Conservation (phyloP, 2,113 vertebrate species). For the Guaruba guarouba region DNA sequence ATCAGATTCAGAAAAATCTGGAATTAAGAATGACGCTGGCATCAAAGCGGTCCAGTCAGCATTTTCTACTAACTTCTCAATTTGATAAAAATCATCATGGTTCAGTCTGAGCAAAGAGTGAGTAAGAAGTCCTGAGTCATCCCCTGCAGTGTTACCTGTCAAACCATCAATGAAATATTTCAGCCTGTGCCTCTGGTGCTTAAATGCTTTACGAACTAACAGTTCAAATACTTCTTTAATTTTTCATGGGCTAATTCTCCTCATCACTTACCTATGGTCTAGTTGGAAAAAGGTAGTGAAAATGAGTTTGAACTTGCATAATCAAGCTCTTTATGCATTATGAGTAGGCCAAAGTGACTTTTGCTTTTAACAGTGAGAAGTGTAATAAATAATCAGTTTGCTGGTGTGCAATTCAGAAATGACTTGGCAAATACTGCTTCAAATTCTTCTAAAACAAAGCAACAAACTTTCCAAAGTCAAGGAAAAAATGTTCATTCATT, state of each 20-base stretch:
- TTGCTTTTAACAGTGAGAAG: not conserved
- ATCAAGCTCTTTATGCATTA: not conserved
- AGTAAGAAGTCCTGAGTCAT: constrained; percentile 30
- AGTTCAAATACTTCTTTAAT: not conserved
- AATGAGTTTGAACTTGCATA: constrained; percentile 5
- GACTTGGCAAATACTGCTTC: not conserved
- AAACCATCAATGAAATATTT: constrained; percentile 36
- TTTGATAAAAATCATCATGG: not conserved
- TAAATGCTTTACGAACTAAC: not conserved
- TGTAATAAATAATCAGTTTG: not conserved
- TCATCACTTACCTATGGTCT: not conserved
- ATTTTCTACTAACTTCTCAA: not conserved
- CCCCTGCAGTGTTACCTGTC: constrained; percentile 6
- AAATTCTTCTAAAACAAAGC: not conserved
- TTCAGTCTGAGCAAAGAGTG: not conserved
- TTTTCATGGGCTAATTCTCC: not conserved
- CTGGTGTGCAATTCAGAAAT: not conserved
- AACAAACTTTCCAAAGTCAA: not conserved
- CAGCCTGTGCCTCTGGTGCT: not conserved
- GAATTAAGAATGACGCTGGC: not conserved
- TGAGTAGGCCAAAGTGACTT: not conserved
- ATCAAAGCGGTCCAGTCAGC: not conserved
- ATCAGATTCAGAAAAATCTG: not conserved
- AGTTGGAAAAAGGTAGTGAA: not conserved
- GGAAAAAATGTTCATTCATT: not conserved